phyloP scores from a whole-genome alignment of 2,888 invertebrate genomes.

The Drosophila mettleri region DNA sequence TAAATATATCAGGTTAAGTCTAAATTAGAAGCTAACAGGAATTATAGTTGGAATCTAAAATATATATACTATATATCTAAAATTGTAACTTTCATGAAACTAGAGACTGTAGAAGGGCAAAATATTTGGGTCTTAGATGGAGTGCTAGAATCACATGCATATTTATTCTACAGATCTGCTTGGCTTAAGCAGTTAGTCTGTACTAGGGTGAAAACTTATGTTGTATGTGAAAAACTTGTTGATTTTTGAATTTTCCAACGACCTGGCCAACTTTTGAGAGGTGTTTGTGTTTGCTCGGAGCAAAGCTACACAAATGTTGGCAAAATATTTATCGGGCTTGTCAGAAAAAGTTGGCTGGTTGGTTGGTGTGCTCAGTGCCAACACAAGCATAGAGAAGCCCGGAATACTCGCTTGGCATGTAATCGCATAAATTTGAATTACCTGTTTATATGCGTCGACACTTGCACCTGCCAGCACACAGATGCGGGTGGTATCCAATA shows the following conservation, averaged over 20 bases:
- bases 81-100: background rate
- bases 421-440: slow-evolving; percentile 29
- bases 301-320: background rate
- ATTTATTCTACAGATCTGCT: background rate
- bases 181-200: background rate
- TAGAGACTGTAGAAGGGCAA: background rate
- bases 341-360: slow-evolving; percentile 8
- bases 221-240: slow-evolving; percentile 7
- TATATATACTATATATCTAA: background rate
- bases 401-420: slow-evolving; percentile 1
- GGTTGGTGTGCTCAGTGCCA: background rate
- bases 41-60: too few species aligned
- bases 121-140: background rate
- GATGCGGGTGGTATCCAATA: slow-evolving; percentile 5
- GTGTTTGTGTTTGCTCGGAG: background rate
- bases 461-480: slow-evolving; percentile 2
- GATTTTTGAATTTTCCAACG: slow-evolving; percentile 9
- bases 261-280: background rate
- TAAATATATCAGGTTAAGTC: too few species aligned
- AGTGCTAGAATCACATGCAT: background rate
- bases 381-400: slow-evolving; percentile 1
- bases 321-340: slow-evolving; percentile 9
- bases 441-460: slow-evolving; percentile 25
- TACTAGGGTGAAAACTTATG: background rate
- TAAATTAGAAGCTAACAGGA: too few species aligned